Evolutionary conservation across 2,113 vertebrate species (phyloP), one percentile per base, ranked within the genome.

Genomic region (Brachyhypopomus gauderio): DNA sequence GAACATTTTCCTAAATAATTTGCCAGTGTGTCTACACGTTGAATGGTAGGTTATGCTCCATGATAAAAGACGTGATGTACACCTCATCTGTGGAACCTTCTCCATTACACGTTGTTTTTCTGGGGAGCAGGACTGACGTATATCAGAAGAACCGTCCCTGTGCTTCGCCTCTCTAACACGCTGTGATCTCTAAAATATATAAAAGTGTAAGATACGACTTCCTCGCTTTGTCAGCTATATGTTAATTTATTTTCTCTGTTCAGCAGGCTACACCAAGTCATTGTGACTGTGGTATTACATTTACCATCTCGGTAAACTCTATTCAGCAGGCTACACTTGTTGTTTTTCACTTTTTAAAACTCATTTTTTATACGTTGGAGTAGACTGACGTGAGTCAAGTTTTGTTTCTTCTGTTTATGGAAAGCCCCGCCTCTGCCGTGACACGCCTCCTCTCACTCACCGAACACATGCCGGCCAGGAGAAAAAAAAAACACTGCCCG

Each of bases 1-100:
- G 66, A 87, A 85, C 66, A 82, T 83, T 80, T 83, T 83, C 64
- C 73, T 85, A 5, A 85, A 83, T 77, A 85, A 45, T 77, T 81
- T 85, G 71, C 83, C 77, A 58, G 74, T 80, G 59, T 86, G 79
- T 52, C 30, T 84, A 72, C 82, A 52, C 45, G 7, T 45, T 45
- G 9, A 45, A 45, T 52, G 45, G 45, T 11, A 52, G 12, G 12
- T 52, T 52, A 14, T 52, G 45, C 45, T 11, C 45, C 8, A 14
- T 12, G 3, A 52, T 52, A 14, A 52, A 52, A 14, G 45, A 52
- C 12, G 30, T 30, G 30, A 30, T 3, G 3, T 52, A 52, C 45
- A 52, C 45, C 45, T 52, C 9, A 52, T 7, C 5, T 52, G 8
- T 52, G 12, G 45, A 5, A 45, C 41, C 41, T 45, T 45, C 41